phyloP scores from a whole-genome alignment of 2,113 vertebrate species.

The Anarrhichthys ocellatus region DNA sequence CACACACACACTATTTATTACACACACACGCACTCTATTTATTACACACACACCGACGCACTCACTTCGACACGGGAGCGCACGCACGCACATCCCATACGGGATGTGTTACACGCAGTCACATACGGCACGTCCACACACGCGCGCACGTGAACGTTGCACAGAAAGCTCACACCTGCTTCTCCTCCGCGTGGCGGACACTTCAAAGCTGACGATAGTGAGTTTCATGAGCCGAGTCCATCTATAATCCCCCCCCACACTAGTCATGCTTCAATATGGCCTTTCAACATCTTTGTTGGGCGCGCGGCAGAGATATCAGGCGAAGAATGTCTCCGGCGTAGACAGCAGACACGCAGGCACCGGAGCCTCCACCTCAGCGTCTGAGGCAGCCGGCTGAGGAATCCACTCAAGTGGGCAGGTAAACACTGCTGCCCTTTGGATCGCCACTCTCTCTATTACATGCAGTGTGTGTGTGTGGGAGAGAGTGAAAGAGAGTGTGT shows the following conservation, averaged over 20 bases:
- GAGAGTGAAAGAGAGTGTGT: not conserved
- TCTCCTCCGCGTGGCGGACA: constrained; percentile 36
- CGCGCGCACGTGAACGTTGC: constrained; percentile 41
- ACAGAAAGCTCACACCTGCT: constrained; percentile 68
- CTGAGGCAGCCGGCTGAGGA: constrained; percentile 71
- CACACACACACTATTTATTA: constrained; percentile 57
- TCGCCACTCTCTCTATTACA: constrained; percentile 46
- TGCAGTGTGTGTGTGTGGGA: not conserved
- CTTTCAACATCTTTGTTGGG: constrained; percentile 80
- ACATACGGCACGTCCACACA: constrained; percentile 25
- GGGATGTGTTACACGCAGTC: constrained; percentile 17
- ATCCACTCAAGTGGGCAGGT: constrained; percentile 75
- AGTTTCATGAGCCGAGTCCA: constrained; percentile 44
- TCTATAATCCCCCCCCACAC: constrained; percentile 15
- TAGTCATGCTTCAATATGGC: constrained; percentile 60
- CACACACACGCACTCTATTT: constrained; percentile 57
- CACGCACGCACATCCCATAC: constrained; percentile 39
- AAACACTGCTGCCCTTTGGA: constrained; percentile 74
- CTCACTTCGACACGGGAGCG: constrained; percentile 35
- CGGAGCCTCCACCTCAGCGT: constrained; percentile 64
- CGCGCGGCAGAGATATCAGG: constrained; percentile 64
- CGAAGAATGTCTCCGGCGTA: constrained; percentile 76
- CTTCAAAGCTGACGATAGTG: constrained; percentile 52
- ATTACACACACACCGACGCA: constrained; percentile 63
- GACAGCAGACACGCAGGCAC: constrained; percentile 78